Conservation (phyloP, 2,113 vertebrate species). For the Galeopterus variegatus region DNA sequence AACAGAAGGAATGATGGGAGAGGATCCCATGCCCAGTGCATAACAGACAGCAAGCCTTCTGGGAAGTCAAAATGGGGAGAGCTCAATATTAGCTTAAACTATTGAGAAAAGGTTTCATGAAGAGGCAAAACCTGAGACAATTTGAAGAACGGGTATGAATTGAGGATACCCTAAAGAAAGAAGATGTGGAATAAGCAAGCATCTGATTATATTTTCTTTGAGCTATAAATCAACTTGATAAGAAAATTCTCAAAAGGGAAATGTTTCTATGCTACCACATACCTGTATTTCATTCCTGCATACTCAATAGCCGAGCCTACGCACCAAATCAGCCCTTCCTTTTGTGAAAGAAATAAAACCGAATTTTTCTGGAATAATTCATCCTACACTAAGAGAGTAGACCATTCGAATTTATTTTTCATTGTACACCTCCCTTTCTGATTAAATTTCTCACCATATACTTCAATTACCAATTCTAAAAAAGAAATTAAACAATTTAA, state of each 20-base stretch:
- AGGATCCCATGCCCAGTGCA: not conserved
- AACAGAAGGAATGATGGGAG: not conserved
- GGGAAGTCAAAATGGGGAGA: not conserved
- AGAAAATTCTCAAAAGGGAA: not conserved
- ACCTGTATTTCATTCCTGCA: not conserved
- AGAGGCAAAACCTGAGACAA: not conserved
- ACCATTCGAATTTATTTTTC: not conserved
- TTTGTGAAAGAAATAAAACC: slow-evolving; percentile 32
- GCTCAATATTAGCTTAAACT: too few relatives aligned
- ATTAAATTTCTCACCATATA: not conserved
- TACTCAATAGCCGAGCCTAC: not conserved
- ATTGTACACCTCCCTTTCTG: not conserved
- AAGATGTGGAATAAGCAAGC: not conserved
- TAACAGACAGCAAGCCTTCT: not conserved
- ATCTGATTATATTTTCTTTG: not conserved
- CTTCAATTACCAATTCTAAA: not conserved
- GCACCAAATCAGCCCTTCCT: not conserved
- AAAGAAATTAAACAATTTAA: not conserved
- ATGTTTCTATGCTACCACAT: not conserved
- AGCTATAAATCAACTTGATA: not conserved
- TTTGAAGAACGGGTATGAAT: not conserved
- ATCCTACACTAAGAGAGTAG: slow-evolving; percentile 25
- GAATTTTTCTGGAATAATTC: not conserved
- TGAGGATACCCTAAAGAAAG: not conserved
- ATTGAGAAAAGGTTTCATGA: not conserved